These are phyloP conservation scores for Monochamus alternatus DNA, from an alignment of 2,888 invertebrate genomes.

Conservation along the genomic window DNA sequence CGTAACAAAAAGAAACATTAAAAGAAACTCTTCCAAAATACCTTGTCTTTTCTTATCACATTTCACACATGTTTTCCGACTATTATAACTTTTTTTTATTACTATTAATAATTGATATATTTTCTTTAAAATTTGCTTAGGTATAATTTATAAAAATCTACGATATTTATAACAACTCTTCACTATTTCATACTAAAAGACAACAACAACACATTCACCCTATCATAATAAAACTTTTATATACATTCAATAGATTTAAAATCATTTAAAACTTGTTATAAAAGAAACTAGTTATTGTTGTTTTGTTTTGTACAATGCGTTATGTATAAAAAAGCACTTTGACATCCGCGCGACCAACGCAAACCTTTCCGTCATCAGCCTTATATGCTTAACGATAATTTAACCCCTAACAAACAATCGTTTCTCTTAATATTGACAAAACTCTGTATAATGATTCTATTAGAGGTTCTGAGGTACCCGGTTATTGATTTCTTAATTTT, in stretches of 20 bases:
- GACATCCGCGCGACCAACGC: conserved; percentile 47
- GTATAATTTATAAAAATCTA: conserved; percentile 57
- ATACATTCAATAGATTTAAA: conserved; percentile 34
- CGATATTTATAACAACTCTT: conserved; percentile 54
- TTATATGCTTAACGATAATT: background rate
- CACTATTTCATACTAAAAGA: conserved; percentile 59
- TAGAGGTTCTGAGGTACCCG: too few relatives aligned
- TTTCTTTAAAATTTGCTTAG: conserved; percentile 47
- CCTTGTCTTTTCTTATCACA: conserved; percentile 63
- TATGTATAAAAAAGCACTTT: conserved; percentile 46
- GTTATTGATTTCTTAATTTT: too few relatives aligned
- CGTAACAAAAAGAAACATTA: conserved; percentile 53
- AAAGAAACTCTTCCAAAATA: conserved; percentile 61
- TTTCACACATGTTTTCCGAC: conserved; percentile 51
- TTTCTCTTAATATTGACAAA: too few relatives aligned
- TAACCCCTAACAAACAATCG: conserved; percentile 6
- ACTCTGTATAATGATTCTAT: too few relatives aligned
- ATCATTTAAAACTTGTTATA: conserved; percentile 6
- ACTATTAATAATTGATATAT: conserved; percentile 52
- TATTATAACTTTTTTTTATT: conserved; percentile 39
- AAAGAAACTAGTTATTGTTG: conserved; percentile 19
- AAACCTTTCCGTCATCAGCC: conserved; percentile 30
- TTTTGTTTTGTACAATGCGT: conserved; percentile 45
- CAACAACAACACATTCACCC: conserved; percentile 49
- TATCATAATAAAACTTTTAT: conserved; percentile 39